Base-by-base conservation (phyloP, 2,888 invertebrate species). In the Zelleria hepariella region DNA sequence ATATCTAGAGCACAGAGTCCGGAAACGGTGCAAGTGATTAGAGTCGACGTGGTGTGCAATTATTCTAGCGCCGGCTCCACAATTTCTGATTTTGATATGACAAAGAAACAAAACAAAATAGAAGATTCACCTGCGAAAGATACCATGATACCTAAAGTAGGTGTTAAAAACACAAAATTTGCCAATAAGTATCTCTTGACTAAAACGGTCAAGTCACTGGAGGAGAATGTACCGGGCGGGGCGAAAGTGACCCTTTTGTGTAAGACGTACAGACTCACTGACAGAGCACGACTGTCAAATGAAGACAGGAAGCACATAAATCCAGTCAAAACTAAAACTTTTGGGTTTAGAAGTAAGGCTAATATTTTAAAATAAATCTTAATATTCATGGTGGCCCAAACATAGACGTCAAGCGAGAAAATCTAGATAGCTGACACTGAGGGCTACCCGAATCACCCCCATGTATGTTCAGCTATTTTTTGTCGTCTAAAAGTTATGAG, bases 21-120 rank as follows among this genome's bases (percentile, higher is more conserved):
- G 6, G 87, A 88, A 62, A 87, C 88, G 0, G 76, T 87, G 8
- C 88, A 89, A 71, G 80, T 89, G 1, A 89, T 90, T 23, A 74
- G 89, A 68, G 89, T 89, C 0, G 90, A 90, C 62, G 87, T 90
- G 6, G 82, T 89, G 8, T 82, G 86, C 62, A 83, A 84, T 64
- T 72, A 78, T 62, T 58, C 60, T 58, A 26, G 56, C 2, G 26
- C 58, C 2, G 57, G 32, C 51, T 70, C 79, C 0, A 63, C 72
- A 0, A 63, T 70, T 32, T 78, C 78, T 2, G 75, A 78, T 57
- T 71, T 68, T 51, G 78, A 80, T 23, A 6, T 65, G 10, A 58
- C 48, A 4, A 55, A 55, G 21, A 26, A 55, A 55, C 8, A 20
- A 55, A n/a, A 25, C 24, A 8, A 32, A 49, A 15, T 15, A 5